These are phyloP conservation scores for Agonopterix alstromeriana DNA, from an alignment of 2,888 invertebrate species.

Conservation along the genomic window DNA sequence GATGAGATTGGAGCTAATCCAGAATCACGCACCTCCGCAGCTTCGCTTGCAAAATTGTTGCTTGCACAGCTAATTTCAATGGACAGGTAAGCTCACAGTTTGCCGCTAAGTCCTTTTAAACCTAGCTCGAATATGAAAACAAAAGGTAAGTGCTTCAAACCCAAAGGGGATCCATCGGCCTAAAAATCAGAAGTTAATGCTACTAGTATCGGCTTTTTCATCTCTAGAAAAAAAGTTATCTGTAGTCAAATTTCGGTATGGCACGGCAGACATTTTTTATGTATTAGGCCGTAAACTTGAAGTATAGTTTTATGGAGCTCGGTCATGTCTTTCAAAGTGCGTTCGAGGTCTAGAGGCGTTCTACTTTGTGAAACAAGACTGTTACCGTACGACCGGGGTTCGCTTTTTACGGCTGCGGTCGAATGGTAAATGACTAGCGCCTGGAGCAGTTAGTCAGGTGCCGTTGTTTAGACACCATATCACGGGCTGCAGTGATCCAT, in stretches of 20 bases:
- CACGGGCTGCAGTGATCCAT: slow-evolving; percentile 68
- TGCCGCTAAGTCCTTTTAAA: too few relatives aligned
- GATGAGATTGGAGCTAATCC: slow-evolving; percentile 52
- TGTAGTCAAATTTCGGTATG: slow-evolving; percentile 21
- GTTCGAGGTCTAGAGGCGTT: slow-evolving; percentile 33
- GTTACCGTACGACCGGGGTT: neutral
- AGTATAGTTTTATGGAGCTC: slow-evolving; percentile 43
- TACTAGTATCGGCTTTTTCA: too few relatives aligned
- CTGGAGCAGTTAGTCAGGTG: slow-evolving; percentile 44
- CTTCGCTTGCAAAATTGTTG: neutral
- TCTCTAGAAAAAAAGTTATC: too few relatives aligned
- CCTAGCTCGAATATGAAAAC: too few relatives aligned
- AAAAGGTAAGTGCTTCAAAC: too few relatives aligned
- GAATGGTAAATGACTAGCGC: slow-evolving; percentile 4
- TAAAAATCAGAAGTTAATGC: too few relatives aligned
- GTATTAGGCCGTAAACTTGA: slow-evolving; percentile 39
- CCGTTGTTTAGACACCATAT: slow-evolving; percentile 62
- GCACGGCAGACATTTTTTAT: slow-evolving; percentile 33
- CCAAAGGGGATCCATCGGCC: too few relatives aligned
- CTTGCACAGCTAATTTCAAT: neutral
- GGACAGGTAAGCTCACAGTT: too few relatives aligned
- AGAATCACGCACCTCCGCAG: slow-evolving; percentile 31
- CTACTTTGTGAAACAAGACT: slow-evolving; percentile 22
- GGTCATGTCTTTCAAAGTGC: slow-evolving; percentile 42
- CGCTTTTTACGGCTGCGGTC: slow-evolving; percentile 2